Evolutionary conservation across 2,888 invertebrate genomes (phyloP).

Genomic region (Drosophila subsilvestris): DNA sequence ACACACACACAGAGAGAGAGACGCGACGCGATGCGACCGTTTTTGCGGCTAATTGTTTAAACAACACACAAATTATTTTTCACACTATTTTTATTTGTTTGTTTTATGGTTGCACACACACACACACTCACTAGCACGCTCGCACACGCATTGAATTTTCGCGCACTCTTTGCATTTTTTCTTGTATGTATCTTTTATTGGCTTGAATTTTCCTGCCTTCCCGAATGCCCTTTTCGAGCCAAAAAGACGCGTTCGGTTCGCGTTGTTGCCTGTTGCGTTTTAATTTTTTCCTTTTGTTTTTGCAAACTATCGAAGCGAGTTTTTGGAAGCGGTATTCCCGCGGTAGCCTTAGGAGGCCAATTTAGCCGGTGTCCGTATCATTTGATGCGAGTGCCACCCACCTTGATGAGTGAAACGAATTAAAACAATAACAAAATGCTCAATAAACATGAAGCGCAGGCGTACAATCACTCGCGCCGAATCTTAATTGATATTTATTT

Average conservation of each 20-base stretch:
- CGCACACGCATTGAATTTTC: conserved; percentile 30
- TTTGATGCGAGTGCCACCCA: conserved; percentile 14
- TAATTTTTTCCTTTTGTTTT: conserved; percentile 5
- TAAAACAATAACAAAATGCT: conserved; percentile 28
- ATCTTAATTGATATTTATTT: neutral
- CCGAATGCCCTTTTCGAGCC: conserved; percentile 72
- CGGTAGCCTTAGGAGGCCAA: conserved; percentile 10
- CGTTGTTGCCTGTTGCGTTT: conserved; percentile 11
- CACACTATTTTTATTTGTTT: conserved; percentile 66
- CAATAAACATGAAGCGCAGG: conserved; percentile 1
- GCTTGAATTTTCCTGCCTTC: conserved; percentile 72
- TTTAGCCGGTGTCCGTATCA: conserved; percentile 20
- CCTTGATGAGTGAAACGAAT: neutral
- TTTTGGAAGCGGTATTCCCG: neutral
- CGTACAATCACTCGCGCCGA: neutral
- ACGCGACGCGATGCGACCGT: conserved; percentile 19
- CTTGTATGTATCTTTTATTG: conserved; percentile 80
- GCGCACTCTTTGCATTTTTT: conserved; percentile 68
- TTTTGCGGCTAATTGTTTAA: conserved; percentile 69
- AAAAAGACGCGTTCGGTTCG: conserved; percentile 31
- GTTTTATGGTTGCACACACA: conserved; percentile 37
- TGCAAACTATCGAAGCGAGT: conserved; percentile 18
- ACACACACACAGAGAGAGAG: conserved; percentile 7
- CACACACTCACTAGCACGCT: conserved; percentile 12
- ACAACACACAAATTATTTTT: conserved; percentile 52